Evolutionary conservation across 2,797 vertebrate genomes (phyloP), one percentile per base, ranked within the genome.

Genomic region (Serranus cabrilla): DNA sequence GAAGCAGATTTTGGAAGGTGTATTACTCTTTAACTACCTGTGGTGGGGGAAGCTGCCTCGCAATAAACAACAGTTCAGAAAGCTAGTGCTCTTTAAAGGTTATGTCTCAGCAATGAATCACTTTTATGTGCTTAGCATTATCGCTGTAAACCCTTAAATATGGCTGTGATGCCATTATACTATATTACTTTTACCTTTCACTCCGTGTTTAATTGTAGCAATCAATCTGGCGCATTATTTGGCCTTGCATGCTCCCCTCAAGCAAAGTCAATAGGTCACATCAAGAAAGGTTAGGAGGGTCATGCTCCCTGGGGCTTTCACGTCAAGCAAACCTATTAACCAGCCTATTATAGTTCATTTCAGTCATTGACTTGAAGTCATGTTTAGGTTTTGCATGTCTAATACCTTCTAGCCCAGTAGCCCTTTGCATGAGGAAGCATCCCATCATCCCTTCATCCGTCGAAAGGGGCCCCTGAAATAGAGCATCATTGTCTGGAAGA

Each of bases 261-360:
- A 69, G 77, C 71, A 12, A 58, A 70, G 70, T 71, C 83, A 80
- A 45, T 21, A 74, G 86, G 75, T 85, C 76, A 76, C 55, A 50
- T 46, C 0, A 1, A 62, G 34, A 46, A 42, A 81, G 83, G 73
- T 75, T 12, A 18, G 0, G 14, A 61, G 37, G 78, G 88, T 84
- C 81, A 31, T 60, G 21, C 58, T 75, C 71, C 69, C 42, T 4
- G 56, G 43, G 78, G 73, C 65, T 77, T 77, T 72, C 49, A 54
- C 40, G 76, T 76, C 80, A 56, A 52, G 49, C 52, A 58, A 69
- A 46, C 27, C 63, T 49, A 67, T 77, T 77, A 80, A 74, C 67
- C 47, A 45, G 27, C 69, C 67, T 55, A 46, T 76, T 82, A 78
- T 37, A 68, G 18, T 59, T 71, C 63, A 71, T 80, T 73, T 75